Evolutionary conservation across 2,888 invertebrate species (phyloP), one percentile per base, ranked within the genome.

Genomic region (Rosalia funebris): DNA sequence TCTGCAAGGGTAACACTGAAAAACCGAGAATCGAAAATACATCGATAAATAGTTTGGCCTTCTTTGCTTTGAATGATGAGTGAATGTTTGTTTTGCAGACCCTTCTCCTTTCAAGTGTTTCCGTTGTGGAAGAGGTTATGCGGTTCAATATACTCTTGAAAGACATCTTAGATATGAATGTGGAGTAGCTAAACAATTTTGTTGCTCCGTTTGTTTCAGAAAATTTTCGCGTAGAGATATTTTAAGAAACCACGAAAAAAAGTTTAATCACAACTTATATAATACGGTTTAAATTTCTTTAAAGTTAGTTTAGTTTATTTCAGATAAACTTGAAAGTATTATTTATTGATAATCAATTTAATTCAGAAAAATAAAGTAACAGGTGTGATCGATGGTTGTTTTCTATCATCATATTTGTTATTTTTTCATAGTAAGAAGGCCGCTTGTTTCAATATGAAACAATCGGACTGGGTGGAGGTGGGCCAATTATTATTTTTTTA

Each of bases 91-190:
- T 72, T 25, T 79, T 79, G 61, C 79, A 80, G 79, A 72, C 64
- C 67, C 68, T 54, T 67, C 69, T 39, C 77, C 77, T 50, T 77
- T 68, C 74, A 71, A 79, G 78, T 88, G 88, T 75, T 84, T 83
- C 9, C 83, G 83, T 15, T 88, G 88, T 75, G 84, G 84, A 59
- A 85, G 87, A 69, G 81, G 80, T 57, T 88, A 88, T 73, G 83
- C 85, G 25, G 85, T 86, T 76, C 82, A 75, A 57, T 76, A 79
- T 57, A 77, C 79, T 1, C 69, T 80, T 44, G 69, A 73, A 37
- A 65, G 78, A 45, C 79, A 78, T 69, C 63, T 75, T 19, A 71
- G 66, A 47, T 79, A 72, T 52, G 77, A 78, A 63, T 79, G 79
- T 63, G 77, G 77, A 12, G 73, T 75, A n/a, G 74, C 70, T 57